A percentile compares a stretch with the other conserved stretches of the same genome.
phyloP scores from a whole-genome alignment of 2,113 vertebrate genomes.

The Lagopus leucura region DNA sequence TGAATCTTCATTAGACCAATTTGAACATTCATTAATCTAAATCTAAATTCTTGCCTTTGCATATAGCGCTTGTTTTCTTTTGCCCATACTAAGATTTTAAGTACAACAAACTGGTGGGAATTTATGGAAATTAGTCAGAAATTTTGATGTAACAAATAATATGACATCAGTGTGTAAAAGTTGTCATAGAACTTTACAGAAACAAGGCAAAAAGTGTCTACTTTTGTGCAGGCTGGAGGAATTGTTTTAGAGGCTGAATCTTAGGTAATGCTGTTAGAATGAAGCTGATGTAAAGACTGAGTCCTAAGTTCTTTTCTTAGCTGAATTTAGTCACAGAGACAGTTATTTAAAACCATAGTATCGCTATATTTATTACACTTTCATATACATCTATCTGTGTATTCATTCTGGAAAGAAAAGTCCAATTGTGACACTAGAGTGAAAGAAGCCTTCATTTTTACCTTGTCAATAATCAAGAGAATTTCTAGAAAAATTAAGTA shows the following conservation, averaged over 20 bases:
- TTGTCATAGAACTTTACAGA: not conserved
- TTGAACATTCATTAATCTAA: not conserved
- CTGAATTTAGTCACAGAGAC: not conserved
- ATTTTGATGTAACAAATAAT: not conserved
- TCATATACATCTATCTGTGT: not conserved
- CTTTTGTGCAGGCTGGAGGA: not conserved
- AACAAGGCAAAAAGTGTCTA: not conserved
- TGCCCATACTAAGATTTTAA: not conserved
- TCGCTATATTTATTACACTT: not conserved
- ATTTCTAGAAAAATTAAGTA: not conserved
- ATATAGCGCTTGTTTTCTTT: not conserved
- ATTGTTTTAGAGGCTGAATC: not conserved
- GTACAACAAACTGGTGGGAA: not conserved
- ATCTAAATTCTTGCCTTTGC: not conserved
- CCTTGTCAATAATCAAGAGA: not conserved
- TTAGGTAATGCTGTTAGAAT: not conserved
- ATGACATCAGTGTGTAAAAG: not conserved
- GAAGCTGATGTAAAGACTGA: not conserved
- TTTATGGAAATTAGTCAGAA: not conserved
- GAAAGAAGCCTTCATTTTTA: not conserved
- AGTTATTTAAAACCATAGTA: not conserved
- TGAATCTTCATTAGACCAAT: not conserved
- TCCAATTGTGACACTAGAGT: no score
- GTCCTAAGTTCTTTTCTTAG: not conserved
- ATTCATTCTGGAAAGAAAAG: not conserved